phyloP scores from a whole-genome alignment of 2,888 invertebrate species.

The Ptychoptera contaminata region DNA sequence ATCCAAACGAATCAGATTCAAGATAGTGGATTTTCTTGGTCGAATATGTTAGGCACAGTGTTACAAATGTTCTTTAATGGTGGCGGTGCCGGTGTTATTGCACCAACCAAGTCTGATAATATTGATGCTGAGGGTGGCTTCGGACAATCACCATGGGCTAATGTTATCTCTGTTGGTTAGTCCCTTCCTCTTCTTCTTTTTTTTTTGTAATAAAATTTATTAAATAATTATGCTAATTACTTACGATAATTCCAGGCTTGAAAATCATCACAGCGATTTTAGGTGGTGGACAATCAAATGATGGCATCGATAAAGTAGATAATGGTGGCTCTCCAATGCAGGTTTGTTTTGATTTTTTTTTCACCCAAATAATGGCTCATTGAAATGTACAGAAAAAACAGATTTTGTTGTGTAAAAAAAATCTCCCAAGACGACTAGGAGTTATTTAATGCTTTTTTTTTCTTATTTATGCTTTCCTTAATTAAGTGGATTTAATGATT shows the following conservation, averaged over 20 bases:
- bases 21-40: conserved; percentile 68
- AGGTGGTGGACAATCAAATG: conserved; percentile 57
- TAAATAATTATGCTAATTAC: not conserved
- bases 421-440: no score
- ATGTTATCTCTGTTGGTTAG: conserved; percentile 59
- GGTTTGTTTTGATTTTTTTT: conserved; percentile 36
- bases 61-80: conserved; percentile 78
- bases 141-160: conserved; percentile 74
- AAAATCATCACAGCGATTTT: conserved; percentile 72
- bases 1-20: conserved; percentile 66
- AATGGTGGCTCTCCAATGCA: conserved; percentile 78
- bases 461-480: conserved; percentile 1
- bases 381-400: no score
- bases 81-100: conserved; percentile 34
- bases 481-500: not conserved
- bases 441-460: not conserved
- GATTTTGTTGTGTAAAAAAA: no score
- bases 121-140: conserved; percentile 46
- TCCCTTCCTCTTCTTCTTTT: not conserved
- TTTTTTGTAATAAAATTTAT: not conserved
- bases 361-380: not conserved
- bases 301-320: conserved; percentile 83
- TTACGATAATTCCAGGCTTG: conserved; percentile 32
- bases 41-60: conserved; percentile 68
- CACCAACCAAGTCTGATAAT: conserved; percentile 67